Percentiles rank a stretch among this genome's conserved stretches.
Conservation (phyloP, 2,888 invertebrate species). For the Plagiodera versicolora region DNA sequence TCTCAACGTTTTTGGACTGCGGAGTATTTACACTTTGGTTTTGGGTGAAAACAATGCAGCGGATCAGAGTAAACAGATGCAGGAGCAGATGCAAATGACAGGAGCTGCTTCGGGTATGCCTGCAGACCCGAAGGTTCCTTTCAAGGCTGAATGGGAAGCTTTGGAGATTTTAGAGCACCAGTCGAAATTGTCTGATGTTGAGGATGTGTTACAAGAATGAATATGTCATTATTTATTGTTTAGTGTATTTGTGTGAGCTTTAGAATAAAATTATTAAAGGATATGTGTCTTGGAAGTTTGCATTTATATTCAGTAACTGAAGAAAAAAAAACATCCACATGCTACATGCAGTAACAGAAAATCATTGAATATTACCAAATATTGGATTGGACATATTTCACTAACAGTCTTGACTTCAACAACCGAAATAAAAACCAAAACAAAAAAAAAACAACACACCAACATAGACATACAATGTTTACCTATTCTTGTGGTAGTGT, state of each 20-base stretch:
- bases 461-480: constrained; percentile 20
- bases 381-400: background rate
- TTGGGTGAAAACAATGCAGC: constrained; percentile 97
- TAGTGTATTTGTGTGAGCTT: background rate
- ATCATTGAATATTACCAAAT: no score
- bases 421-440: background rate
- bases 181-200: constrained; percentile 64
- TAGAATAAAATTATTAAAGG: background rate
- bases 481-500: constrained; percentile 33
- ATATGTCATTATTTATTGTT: background rate
- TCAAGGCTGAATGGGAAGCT: constrained; percentile 99
- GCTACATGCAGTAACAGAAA: background rate
- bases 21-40: constrained; percentile 96
- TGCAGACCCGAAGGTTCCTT: constrained; percentile 95
- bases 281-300: no score
- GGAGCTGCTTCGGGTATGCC: constrained; percentile 97
- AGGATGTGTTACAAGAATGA: constrained; percentile 33
- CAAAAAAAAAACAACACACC: constrained; percentile 2
- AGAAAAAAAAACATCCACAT: background rate
- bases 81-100: constrained; percentile 99
- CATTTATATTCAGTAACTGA: no score
- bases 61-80: constrained; percentile 92
- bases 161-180: constrained; percentile 94
- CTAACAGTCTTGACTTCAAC: background rate
- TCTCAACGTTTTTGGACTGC: constrained; percentile 96